phyloP scores from a whole-genome alignment of 92 coral and sea anemone species.

The Zoanthus sansibaricus region DNA sequence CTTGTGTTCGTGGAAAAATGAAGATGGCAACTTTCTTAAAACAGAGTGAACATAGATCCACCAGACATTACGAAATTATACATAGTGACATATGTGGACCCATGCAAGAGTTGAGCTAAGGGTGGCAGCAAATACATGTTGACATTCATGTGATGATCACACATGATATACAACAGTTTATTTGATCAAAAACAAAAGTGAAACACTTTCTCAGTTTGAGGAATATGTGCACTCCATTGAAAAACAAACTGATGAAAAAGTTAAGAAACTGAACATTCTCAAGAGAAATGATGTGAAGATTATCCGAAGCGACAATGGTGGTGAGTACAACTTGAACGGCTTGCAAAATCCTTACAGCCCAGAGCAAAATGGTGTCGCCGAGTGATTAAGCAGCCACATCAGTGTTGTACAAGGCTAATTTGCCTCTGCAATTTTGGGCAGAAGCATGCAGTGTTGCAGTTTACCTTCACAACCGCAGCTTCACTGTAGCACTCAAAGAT shows the following conservation, averaged over 20 bases:
- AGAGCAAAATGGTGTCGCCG: slow-evolving; percentile 73
- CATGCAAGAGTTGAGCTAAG: slow-evolving; percentile 59
- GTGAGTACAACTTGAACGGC: slow-evolving; percentile 36
- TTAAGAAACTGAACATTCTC: slow-evolving; percentile 25
- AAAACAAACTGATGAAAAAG: slow-evolving; percentile 8
- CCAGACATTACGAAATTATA: slow-evolving; percentile 65
- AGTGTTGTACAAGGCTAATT: slow-evolving; percentile 64
- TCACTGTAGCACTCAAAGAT: slow-evolving; percentile 56
- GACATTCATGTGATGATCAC: slow-evolving; percentile 74
- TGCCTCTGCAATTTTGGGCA: slow-evolving; percentile 15
- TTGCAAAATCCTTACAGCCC: slow-evolving; percentile 67
- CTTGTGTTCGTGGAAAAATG: slow-evolving; percentile 21
- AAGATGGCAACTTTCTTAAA: slow-evolving; percentile 44
- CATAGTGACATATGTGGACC: slow-evolving; percentile 64
- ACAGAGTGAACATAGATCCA: slow-evolving; percentile 64
- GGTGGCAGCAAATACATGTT: slow-evolving; percentile 75
- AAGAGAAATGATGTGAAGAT: slow-evolving; percentile 36
- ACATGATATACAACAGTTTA: slow-evolving; percentile 66
- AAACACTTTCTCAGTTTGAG: slow-evolving; percentile 62
- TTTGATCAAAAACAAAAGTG: slow-evolving; percentile 69
- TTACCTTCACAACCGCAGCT: slow-evolving; percentile 68
- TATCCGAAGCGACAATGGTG: slow-evolving; percentile 13
- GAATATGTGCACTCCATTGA: slow-evolving; percentile 62
- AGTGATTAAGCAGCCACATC: slow-evolving; percentile 71
- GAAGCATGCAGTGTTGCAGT: slow-evolving; percentile 74